phyloP scores from a whole-genome alignment of 2,888 invertebrate genomes.

The Melitaea athalia region DNA sequence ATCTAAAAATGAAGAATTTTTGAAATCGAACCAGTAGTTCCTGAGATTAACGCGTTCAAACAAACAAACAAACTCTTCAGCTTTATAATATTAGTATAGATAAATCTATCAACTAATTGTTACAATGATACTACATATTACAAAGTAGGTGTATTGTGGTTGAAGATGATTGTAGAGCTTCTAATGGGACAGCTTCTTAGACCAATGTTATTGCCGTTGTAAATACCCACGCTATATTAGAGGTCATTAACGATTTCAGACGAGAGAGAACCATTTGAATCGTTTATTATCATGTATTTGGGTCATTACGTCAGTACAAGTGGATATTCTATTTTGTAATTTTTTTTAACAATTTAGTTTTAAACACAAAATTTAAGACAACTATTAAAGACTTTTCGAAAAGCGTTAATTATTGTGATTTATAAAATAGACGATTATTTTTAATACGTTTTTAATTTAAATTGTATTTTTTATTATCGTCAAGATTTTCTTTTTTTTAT shows the following conservation, averaged over 20 bases:
- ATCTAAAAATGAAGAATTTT: too few relatives aligned
- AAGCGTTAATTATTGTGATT: not conserved
- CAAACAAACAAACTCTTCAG: too few relatives aligned
- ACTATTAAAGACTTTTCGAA: not conserved
- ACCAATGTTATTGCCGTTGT: not conserved
- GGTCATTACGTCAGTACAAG: conserved; percentile 16
- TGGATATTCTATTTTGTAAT: conserved; percentile 8
- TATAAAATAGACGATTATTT: not conserved
- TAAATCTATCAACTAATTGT: not conserved
- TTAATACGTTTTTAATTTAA: not conserved
- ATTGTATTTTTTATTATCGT: not conserved
- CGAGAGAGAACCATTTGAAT: conserved; percentile 17
- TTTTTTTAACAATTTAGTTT: not conserved
- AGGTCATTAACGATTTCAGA: conserved; percentile 26
- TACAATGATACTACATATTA: not conserved
- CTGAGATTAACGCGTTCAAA: too few relatives aligned
- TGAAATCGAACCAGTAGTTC: too few relatives aligned
- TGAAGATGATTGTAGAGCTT: not conserved
- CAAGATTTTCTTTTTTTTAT: not conserved
- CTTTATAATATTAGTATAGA: too few relatives aligned
- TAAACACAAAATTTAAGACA: not conserved
- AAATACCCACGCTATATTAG: conserved; percentile 8
- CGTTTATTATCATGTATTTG: conserved; percentile 16
- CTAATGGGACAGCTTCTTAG: not conserved
- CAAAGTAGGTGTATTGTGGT: not conserved